phyloP scores from a whole-genome alignment of 2,797 vertebrate species.

The Sandelia bainsii region DNA sequence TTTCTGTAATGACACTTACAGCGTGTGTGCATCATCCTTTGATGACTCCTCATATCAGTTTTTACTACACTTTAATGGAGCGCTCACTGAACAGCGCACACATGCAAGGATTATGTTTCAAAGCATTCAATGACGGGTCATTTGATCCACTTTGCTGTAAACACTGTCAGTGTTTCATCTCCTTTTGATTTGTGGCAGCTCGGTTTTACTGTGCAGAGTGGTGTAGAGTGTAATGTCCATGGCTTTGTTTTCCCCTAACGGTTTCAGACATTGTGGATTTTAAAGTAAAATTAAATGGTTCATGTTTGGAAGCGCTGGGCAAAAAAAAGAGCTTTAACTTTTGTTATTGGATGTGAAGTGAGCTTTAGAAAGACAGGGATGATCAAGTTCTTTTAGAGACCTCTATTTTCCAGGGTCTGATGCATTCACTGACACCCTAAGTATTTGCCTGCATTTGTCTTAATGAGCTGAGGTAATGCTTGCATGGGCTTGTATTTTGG shows the following conservation, averaged over 20 bases:
- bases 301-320: background rate
- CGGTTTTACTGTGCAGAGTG: background rate
- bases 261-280: conserved; percentile 10
- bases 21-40: background rate
- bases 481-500: background rate
- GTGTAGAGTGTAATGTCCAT: background rate
- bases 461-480: conserved; percentile 1
- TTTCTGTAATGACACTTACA: conserved; percentile 9
- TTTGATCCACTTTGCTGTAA: conserved; percentile 41
- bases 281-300: conserved; percentile 3
- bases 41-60: conserved; percentile 3
- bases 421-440: background rate
- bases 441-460: background rate
- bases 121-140: conserved; percentile 39
- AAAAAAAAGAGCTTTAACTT: conserved; percentile 5
- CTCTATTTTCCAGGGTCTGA: background rate
- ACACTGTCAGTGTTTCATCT: conserved; percentile 39
- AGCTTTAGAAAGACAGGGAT: background rate
- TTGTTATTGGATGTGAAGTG: background rate
- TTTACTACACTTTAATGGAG: conserved; percentile 31
- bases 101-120: conserved; percentile 42
- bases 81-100: background rate
- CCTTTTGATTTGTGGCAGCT: conserved; percentile 11
- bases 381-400: conserved; percentile 12
- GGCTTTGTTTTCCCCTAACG: background rate